These are phyloP conservation scores for Pseudoatta argentina DNA, from an alignment of 1,140 invertebrate species.

Conservation along the genomic window DNA sequence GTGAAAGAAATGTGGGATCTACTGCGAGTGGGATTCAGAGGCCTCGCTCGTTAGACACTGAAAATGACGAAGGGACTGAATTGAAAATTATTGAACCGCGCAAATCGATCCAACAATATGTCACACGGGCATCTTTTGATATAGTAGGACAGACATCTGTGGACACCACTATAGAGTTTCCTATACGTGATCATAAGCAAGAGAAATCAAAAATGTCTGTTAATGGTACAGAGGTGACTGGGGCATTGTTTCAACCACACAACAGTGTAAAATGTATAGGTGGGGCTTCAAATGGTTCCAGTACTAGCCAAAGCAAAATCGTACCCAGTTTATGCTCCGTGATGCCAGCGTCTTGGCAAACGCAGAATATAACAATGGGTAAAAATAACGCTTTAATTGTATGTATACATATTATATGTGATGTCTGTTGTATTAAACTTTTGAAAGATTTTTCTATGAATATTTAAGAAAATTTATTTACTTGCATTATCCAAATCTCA, in stretches of 20 bases:
- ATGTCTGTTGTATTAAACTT: not conserved
- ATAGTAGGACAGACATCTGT: conserved; percentile 80
- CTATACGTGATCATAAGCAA: conserved; percentile 80
- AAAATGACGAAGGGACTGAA: conserved; percentile 84
- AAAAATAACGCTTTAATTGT: conserved; percentile 56
- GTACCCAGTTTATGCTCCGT: conserved; percentile 76
- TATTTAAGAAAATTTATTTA: not conserved
- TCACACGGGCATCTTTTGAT: conserved; percentile 87
- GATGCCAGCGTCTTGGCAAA: conserved; percentile 78
- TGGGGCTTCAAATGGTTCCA: conserved; percentile 75
- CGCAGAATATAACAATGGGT: conserved; percentile 83
- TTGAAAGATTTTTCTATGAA: conserved; percentile 1
- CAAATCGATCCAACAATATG: conserved; percentile 84
- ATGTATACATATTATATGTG: not conserved
- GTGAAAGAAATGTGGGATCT: conserved; percentile 77
- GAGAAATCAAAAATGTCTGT: conserved; percentile 81
- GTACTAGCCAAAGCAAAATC: conserved; percentile 75
- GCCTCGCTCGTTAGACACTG: conserved; percentile 79
- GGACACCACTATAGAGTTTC: conserved; percentile 83
- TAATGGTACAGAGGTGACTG: conserved; percentile 82
- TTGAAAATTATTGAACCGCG: conserved; percentile 85
- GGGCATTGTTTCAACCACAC: conserved; percentile 81
- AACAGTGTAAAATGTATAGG: conserved; percentile 83
- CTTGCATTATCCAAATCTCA: not conserved
- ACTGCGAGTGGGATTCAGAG: conserved; percentile 77